phyloP scores from a whole-genome alignment of 2,113 vertebrate species.

The Dolichotis patagonum region DNA sequence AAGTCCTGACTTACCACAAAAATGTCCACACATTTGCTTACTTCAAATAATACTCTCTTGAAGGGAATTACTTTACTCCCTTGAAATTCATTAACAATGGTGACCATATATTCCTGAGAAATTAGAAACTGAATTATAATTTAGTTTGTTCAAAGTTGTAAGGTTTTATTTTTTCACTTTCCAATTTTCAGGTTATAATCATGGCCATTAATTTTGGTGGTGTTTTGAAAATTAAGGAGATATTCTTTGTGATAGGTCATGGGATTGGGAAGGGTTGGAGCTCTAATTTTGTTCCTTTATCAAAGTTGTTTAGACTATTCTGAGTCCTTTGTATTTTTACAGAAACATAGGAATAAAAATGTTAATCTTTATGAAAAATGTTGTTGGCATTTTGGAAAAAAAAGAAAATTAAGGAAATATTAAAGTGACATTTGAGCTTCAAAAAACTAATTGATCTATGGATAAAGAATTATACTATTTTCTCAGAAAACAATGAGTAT shows the following conservation, averaged over 20 bases:
- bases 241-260: background rate
- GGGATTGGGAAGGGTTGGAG: no score
- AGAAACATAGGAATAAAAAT: no score
- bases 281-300: no score
- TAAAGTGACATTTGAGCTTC: background rate
- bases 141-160: background rate
- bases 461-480: slow-evolving; percentile 24
- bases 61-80: slow-evolving; percentile 33
- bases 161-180: background rate
- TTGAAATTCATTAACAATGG: background rate
- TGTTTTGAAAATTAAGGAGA: slow-evolving; percentile 42
- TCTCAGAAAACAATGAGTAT: slow-evolving; percentile 2
- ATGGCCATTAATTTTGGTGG: background rate
- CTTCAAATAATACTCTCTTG: background rate
- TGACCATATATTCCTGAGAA: background rate
- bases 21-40: background rate
- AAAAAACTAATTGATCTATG: background rate
- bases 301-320: no score
- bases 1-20: background rate
- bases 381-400: no score
- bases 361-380: no score
- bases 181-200: slow-evolving; percentile 30
- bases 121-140: slow-evolving; percentile 2
- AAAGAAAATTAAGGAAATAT: slow-evolving; percentile 28
- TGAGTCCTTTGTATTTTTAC: no score